Evolutionary conservation across 2,113 vertebrate genomes (phyloP).

Genomic region (Chlamydotis undulata): DNA sequence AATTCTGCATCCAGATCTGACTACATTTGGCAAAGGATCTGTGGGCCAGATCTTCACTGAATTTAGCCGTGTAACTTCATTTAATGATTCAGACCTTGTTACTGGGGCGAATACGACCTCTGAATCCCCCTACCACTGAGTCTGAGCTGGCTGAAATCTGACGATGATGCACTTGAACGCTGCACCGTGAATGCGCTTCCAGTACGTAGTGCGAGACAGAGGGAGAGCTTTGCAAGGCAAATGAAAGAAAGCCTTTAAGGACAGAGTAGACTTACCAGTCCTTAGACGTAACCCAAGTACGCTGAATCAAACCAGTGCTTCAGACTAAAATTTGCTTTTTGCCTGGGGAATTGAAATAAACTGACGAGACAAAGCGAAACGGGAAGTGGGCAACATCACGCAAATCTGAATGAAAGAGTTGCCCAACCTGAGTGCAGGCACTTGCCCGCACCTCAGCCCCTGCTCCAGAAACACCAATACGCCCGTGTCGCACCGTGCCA

Average conservation of each 20-base stretch:
- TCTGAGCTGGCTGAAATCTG: background rate
- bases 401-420: background rate
- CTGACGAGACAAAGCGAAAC: background rate
- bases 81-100: background rate
- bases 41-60: background rate
- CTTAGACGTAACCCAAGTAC: background rate
- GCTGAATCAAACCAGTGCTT: background rate
- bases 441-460: fast-evolving
- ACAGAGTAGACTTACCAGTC: slow-evolving; percentile 17
- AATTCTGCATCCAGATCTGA: background rate
- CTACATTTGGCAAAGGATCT: slow-evolving; percentile 15
- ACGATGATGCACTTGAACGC: background rate
- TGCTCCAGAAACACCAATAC: fast-evolving
- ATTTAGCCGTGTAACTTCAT: background rate
- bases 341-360: background rate
- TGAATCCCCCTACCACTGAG: background rate
- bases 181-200: fast-evolving
- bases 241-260: slow-evolving; percentile 21
- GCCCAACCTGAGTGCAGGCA: background rate
- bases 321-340: background rate
- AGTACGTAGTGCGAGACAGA: background rate
- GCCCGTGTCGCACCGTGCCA: fast-evolving
- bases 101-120: background rate
- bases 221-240: slow-evolving; percentile 23
- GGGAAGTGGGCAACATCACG: background rate